Evolutionary conservation across 1,140 invertebrate genomes (phyloP), one percentile per base, ranked within the genome.

Genomic region (Eupristina koningsbergeri): DNA sequence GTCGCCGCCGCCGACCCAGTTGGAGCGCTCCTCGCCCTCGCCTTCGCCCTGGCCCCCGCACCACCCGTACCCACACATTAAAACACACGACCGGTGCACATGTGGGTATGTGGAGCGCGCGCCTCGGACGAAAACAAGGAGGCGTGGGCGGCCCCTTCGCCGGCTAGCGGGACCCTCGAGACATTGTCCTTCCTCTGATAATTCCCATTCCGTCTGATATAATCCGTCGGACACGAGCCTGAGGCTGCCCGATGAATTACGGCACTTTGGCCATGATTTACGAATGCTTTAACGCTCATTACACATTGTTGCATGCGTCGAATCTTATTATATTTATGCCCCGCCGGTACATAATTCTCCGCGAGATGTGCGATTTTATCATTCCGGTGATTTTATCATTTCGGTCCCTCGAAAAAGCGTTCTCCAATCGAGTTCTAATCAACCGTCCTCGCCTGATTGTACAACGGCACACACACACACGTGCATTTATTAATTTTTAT

Each of bases 61-160:
- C n/a, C n/a, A n/a, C n/a, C n/a, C n/a, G n/a, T n/a, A n/a, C n/a
- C n/a, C n/a, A n/a, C n/a, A n/a, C n/a, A n/a, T n/a, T n/a, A n/a
- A n/a, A n/a, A n/a, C n/a, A n/a, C n/a, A n/a, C 41, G 41, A 45
- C 5, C 26, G 36, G 13, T 61, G 61, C 47, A 26, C 15, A 82
- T 36, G 39, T 82, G 74, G 81, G 63, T 64, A 83, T 77, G 81
- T 83, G 74, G 81, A 83, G 74, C 81, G 81, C 29, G 19, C 29
- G 26, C 13, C 29, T 41, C 45, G n/a, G 47, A 39, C 31, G n/a
- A 31, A 13, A 31, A 64, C 26, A 39, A 45, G 63, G 29, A 58
- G 63, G 77, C 61, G 77, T 67, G 15, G 63, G 63, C 61, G 76
- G 36, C 11, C 36, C 26, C 36, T 34, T 64, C 39, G 76, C 26